A percentile compares a stretch with the other conserved stretches of the same genome.
phyloP scores from a whole-genome alignment of 2,888 invertebrate species.

The Microdon myrmicae region DNA sequence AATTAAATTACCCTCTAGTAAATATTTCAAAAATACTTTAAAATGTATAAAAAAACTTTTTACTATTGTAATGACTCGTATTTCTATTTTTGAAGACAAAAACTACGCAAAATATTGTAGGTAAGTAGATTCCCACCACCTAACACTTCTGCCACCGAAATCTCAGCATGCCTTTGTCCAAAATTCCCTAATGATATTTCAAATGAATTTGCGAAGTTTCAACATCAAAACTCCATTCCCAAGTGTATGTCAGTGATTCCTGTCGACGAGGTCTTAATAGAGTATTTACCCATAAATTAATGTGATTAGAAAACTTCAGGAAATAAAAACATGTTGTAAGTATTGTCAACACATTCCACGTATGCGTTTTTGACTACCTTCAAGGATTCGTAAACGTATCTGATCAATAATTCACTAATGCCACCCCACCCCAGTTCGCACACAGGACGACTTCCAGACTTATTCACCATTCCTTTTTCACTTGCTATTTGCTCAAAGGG shows the following conservation, averaged over 20 bases:
- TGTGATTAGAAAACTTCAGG: slow-evolving; percentile 29
- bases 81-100: no score
- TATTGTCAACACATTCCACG: slow-evolving; percentile 8
- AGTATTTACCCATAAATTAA: slow-evolving; percentile 31
- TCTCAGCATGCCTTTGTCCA: no score
- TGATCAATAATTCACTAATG: slow-evolving; percentile 10
- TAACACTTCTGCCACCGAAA: no score
- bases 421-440: no score
- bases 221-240: neutral
- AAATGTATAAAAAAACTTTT: no score
- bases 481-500: slow-evolving; percentile 11
- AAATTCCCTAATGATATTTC: no score
- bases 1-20: no score
- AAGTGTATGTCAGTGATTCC: neutral
- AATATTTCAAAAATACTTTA: no score
- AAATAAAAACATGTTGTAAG: slow-evolving; percentile 3
- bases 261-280: slow-evolving; percentile 23
- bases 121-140: no score
- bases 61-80: no score
- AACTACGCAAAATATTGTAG: no score
- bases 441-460: no score
- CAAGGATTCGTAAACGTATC: slow-evolving; percentile 10
- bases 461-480: neutral
- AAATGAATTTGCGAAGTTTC: neutral
- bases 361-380: slow-evolving; percentile 5